Base-by-base conservation (phyloP, 2,888 invertebrate genomes). In the Hypselothyrea guttata region DNA sequence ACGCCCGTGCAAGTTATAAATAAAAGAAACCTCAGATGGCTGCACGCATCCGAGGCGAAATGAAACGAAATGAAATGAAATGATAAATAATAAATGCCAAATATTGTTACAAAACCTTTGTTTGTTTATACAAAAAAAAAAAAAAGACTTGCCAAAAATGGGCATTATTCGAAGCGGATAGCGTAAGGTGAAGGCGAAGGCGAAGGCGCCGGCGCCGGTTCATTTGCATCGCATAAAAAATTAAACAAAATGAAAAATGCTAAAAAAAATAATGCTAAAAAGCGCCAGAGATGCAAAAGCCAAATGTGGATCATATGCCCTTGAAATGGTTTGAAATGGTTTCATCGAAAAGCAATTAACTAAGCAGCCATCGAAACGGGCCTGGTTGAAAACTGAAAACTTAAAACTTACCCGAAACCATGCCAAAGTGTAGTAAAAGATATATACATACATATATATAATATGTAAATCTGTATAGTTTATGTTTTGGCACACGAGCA, bases 271-370 rank as follows among this genome's bases (percentile, higher is more conserved):
- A n/a, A n/a, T n/a, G n/a, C 38, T 13, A 11, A 42, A 52, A 46
- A 53, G 22, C 2, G 22, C 22, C 22, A 71, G 55, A 61, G 73
- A 61, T 67, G 73, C 69, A 68, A 69, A 56, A 56, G 35, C 73
- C 68, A 35, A 68, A 69, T 62, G 68, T 49, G 69, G 55, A 46
- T 73, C 5, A 22, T 22, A 5, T 71, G 84, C 71, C 77, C 77
- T 77, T 84, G 77, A 77, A 77, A 77, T 66, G 67, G 61, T 78
- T 77, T 84, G 77, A 77, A 77, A 77, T 66, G 67, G 61, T 78
- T 77, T 77, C 67, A 82, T 70, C 82, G 56, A 61, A 74, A 31
- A 67, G 37, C 75, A 71, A 82, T 84, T 74, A 84, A 74, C 73
- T 62, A 62, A 51, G 55, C 69, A 68, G 69, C 73, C 46, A 51